Evolutionary conservation across 2,113 vertebrate genomes (phyloP).

Genomic region (Alligator mississippiensis): DNA sequence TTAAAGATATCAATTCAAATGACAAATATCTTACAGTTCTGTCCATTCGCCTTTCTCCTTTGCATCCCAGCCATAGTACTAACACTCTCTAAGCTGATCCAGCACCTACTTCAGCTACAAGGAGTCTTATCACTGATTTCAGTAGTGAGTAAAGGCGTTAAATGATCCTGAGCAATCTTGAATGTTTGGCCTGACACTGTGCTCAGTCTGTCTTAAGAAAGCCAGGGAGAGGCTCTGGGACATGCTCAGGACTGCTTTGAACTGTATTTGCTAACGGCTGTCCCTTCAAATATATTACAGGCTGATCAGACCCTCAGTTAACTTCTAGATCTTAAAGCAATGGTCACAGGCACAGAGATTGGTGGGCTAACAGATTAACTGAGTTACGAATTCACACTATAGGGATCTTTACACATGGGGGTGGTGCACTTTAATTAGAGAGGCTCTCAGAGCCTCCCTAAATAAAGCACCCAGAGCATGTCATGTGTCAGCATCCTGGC

Average conservation of each 20-base stretch:
- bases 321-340: constrained; percentile 39
- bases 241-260: too few species aligned
- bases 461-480: too few species aligned
- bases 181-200: too few species aligned
- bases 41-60: not conserved
- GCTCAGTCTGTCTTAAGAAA: too few species aligned
- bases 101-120: not conserved
- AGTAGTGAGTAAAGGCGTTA: not conserved
- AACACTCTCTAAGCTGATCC: not conserved
- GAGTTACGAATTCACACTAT: not conserved
- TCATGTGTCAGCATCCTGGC: too few species aligned
- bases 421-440: too few species aligned
- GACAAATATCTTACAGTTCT: too few species aligned
- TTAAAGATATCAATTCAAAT: too few species aligned
- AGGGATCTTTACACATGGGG: too few species aligned
- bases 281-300: not conserved
- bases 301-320: not conserved
- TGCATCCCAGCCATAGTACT: not conserved
- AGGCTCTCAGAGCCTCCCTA: too few species aligned
- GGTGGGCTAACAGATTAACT: not conserved
- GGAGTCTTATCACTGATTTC: not conserved
- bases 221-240: too few species aligned
- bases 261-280: not conserved
- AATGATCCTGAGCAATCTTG: too few species aligned
- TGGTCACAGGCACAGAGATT: constrained; percentile 10